Conservation (phyloP, 2,797 vertebrate genomes). For the Poeciliopsis infans region DNA sequence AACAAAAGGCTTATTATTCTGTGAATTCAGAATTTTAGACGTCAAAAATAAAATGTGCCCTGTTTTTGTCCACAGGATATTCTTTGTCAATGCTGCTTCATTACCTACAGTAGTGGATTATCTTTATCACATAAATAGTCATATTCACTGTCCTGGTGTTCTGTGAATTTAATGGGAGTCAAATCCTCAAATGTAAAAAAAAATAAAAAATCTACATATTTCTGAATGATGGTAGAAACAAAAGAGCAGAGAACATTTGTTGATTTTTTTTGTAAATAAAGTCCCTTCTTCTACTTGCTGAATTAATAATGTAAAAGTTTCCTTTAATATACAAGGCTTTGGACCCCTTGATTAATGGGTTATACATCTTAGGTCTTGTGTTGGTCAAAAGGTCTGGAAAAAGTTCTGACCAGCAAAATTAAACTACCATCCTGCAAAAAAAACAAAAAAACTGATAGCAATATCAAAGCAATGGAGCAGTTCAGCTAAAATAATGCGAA, state of each 20-base stretch:
- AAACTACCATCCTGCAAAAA: slow-evolving; percentile 13
- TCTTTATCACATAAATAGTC: neutral
- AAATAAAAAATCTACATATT: neutral
- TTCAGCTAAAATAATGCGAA: neutral
- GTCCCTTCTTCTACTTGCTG: neutral
- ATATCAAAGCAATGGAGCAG: slow-evolving; percentile 16
- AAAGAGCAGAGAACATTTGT: slow-evolving; percentile 1
- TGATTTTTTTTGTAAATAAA: neutral
- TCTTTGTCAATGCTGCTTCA: neutral
- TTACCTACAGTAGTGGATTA: neutral
- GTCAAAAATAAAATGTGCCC: neutral
- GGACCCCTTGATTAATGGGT: slow-evolving; percentile 35
- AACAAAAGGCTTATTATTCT: neutral
- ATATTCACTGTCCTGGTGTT: neutral
- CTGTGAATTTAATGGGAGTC: neutral
- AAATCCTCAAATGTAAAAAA: neutral
- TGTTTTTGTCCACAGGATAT: neutral
- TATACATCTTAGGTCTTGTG: slow-evolving; percentile 41
- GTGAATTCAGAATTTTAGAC: slow-evolving; percentile 12
- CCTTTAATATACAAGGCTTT: slow-evolving; percentile 42
- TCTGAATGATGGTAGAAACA: neutral
- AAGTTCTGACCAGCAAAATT: slow-evolving; percentile 43
- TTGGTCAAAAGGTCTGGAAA: slow-evolving; percentile 23
- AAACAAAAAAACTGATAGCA: neutral
- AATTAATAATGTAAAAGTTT: slow-evolving; percentile 24